Percentiles rank a stretch among this genome's conserved stretches.
phyloP scores from a whole-genome alignment of 2,797 vertebrate genomes.

The Manis javanica region DNA sequence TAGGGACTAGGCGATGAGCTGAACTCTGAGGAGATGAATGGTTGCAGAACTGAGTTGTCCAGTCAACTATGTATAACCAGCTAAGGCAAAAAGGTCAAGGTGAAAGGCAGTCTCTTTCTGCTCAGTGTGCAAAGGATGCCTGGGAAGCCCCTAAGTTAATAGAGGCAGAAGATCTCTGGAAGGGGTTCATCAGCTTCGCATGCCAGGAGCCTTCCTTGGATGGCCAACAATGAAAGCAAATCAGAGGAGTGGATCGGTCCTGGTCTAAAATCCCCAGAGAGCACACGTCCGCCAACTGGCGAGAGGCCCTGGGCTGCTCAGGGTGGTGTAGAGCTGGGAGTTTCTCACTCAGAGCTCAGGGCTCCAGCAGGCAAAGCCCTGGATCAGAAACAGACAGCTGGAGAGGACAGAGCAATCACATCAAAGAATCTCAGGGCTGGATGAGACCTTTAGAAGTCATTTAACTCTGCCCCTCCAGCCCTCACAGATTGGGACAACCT shows the following conservation, averaged over 20 bases:
- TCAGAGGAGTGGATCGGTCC: constrained; percentile 71
- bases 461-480: background rate
- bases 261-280: constrained; percentile 70
- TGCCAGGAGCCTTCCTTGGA: constrained; percentile 60
- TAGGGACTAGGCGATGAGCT: background rate
- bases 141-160: constrained; percentile 51
- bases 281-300: constrained; percentile 79
- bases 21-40: background rate
- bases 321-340: constrained; percentile 55
- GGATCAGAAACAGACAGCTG: constrained; percentile 68
- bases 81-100: constrained; percentile 2
- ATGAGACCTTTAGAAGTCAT: constrained; percentile 33
- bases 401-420: constrained; percentile 70
- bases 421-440: background rate
- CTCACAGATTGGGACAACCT: background rate
- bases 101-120: background rate
- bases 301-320: constrained; percentile 70
- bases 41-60: constrained; percentile 45
- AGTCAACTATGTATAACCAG: constrained; percentile 33
- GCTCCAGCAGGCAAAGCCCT: constrained; percentile 54
- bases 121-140: constrained; percentile 53
- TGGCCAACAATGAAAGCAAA: constrained; percentile 82
- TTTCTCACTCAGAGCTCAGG: background rate
- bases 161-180: constrained; percentile 72
- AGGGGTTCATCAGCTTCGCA: constrained; percentile 27